Conservation (phyloP, 1,140 invertebrate species). For the Cotesia vestalis region DNA sequence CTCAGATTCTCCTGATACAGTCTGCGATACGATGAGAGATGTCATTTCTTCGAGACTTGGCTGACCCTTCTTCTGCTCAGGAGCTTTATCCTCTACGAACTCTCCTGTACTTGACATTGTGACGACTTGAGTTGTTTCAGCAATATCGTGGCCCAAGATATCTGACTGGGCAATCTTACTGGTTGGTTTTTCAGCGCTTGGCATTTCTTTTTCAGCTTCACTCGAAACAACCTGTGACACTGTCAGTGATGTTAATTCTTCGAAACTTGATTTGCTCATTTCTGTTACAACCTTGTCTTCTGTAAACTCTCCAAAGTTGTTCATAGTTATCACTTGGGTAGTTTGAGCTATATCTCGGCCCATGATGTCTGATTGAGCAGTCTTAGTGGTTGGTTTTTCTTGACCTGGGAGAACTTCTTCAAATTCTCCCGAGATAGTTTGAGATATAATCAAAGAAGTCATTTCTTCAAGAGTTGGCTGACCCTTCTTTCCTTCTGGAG, state of each 20-base stretch:
- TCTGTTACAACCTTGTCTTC: constrained; percentile 38
- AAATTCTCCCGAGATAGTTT: constrained; percentile 46
- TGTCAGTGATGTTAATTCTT: constrained; percentile 51
- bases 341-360: constrained; percentile 49
- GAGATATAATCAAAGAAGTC: constrained; percentile 40
- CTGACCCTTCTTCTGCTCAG: constrained; percentile 46
- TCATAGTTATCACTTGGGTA: constrained; percentile 45
- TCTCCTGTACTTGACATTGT: constrained; percentile 47
- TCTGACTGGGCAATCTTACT: constrained; percentile 49
- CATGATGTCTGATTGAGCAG: constrained; percentile 43
- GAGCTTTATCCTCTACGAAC: constrained; percentile 38
- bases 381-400: constrained; percentile 35
- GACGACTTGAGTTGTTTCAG: constrained; percentile 52
- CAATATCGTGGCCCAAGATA: constrained; percentile 47
- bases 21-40: constrained; percentile 47
- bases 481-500: constrained; percentile 43
- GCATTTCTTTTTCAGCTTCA: constrained; percentile 52
- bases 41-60: constrained; percentile 48
- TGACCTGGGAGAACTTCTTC: constrained; percentile 42
- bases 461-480: constrained; percentile 44
- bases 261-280: constrained; percentile 42
- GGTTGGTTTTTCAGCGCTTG: constrained; percentile 40
- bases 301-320: constrained; percentile 39
- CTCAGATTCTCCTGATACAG: constrained; percentile 50
- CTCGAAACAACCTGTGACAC: constrained; percentile 52